Evolutionary conservation across 2,113 vertebrate species (phyloP).

Genomic region (Tiliqua scincoides): DNA sequence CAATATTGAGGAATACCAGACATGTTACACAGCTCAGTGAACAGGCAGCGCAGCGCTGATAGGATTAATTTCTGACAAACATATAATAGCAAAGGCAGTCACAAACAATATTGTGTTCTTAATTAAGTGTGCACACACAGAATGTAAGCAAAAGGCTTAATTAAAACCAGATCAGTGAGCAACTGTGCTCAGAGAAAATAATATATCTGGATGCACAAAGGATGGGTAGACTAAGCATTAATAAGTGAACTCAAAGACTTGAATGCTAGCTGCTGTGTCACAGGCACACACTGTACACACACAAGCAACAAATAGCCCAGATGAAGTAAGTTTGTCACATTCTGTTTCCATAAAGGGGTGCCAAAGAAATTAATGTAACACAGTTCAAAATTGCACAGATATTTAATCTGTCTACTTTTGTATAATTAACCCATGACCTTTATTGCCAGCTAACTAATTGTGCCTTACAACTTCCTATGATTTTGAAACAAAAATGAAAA

Average conservation of each 20-base stretch:
- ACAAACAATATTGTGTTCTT: background rate
- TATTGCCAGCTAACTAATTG: background rate
- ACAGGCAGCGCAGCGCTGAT: background rate
- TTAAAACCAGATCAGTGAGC: constrained; percentile 12
- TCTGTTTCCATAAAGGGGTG: background rate
- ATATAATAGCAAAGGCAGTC: background rate
- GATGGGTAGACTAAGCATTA: background rate
- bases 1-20: background rate
- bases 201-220: background rate
- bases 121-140: constrained; percentile 1
- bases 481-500: background rate
- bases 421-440: background rate
- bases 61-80: constrained; percentile 12
- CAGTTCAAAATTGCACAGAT: background rate
- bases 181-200: constrained; percentile 19
- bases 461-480: background rate
- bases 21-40: background rate
- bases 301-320: background rate
- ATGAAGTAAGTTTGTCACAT: background rate
- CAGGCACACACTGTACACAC: background rate
- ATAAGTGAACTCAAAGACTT: background rate
- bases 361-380: background rate
- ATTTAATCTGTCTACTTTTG: background rate
- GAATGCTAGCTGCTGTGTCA: background rate
- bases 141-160: background rate